Percentiles rank a stretch among this genome's conserved stretches.
Evolutionary conservation across 2,113 vertebrate species (phyloP).

Genomic region (Benitochromis conjunctus): DNA sequence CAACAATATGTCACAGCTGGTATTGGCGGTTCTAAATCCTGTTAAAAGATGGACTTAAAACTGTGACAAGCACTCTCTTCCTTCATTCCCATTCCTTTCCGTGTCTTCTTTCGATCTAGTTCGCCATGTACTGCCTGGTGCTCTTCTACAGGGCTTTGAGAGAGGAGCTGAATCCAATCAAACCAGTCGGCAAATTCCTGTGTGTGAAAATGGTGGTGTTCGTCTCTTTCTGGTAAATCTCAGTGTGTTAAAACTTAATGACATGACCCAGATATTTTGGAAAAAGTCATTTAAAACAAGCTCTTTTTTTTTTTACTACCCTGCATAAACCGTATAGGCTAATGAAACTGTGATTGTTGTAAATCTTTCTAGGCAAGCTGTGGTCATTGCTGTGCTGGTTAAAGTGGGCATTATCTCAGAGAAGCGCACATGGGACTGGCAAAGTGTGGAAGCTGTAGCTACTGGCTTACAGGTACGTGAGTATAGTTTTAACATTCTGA

Average conservation of each 20-base stretch:
- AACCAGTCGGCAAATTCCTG: conserved; percentile 94
- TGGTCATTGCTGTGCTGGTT: conserved; percentile 91
- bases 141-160: conserved; percentile 93
- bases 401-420: conserved; percentile 95
- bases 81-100: not conserved
- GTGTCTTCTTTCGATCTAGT: conserved; percentile 69
- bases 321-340: not conserved
- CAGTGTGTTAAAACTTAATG: not conserved
- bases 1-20: conserved; percentile 96
- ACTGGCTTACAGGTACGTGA: conserved; percentile 88
- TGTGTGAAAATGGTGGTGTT: conserved; percentile 99
- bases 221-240: conserved; percentile 94
- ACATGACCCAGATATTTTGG: not conserved
- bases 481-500: not conserved
- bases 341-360: not conserved
- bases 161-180: conserved; percentile 91
- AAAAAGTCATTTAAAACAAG: not conserved
- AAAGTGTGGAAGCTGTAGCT: conserved; percentile 92
- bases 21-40: conserved; percentile 45
- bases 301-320: not conserved
- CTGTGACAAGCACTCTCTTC: not conserved
- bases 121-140: conserved; percentile 98
- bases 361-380: conserved; percentile 84
- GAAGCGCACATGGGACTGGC: conserved; percentile 89
- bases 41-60: not conserved